Conservation (phyloP, 2,888 invertebrate species). For the Selenia dentaria region DNA sequence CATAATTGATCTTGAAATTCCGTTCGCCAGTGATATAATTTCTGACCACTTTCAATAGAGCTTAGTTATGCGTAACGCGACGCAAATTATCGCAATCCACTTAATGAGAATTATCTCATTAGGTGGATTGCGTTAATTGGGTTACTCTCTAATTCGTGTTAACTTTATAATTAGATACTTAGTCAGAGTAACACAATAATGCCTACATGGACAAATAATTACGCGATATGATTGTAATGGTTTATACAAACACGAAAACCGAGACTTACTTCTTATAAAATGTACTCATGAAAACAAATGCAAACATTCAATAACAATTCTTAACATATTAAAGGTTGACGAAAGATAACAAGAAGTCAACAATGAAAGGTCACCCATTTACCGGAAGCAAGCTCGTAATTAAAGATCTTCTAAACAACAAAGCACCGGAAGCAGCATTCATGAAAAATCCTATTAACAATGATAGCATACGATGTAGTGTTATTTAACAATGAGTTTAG, state of each 20-base stretch:
- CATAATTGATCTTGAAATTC: constrained; percentile 3
- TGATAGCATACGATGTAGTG: constrained; percentile 52
- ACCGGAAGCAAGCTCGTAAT: constrained; percentile 45
- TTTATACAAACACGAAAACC: no score
- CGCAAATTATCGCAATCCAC: constrained; percentile 16
- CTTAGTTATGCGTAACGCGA: constrained; percentile 26
- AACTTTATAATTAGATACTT: constrained; percentile 2
- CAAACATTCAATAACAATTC: background rate
- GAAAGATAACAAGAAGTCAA: constrained; percentile 19
- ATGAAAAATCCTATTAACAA: constrained; percentile 44
- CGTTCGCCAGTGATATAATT: constrained; percentile 20
- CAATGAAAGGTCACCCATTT: constrained; percentile 44
- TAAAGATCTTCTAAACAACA: constrained; percentile 51
- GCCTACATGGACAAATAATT: no score
- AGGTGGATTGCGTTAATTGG: no score
- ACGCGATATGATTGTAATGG: no score
- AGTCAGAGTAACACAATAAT: no score
- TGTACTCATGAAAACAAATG: background rate
- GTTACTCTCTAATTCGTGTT: constrained; percentile 30
- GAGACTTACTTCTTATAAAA: no score
- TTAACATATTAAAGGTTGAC: constrained; percentile 4
- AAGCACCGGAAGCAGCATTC: constrained; percentile 54
- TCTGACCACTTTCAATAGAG: constrained; percentile 22
- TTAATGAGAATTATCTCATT: no score
- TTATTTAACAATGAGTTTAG: constrained; percentile 49